Base-by-base conservation (phyloP, 2,888 invertebrate species). In the Zaprionus lineosus region DNA sequence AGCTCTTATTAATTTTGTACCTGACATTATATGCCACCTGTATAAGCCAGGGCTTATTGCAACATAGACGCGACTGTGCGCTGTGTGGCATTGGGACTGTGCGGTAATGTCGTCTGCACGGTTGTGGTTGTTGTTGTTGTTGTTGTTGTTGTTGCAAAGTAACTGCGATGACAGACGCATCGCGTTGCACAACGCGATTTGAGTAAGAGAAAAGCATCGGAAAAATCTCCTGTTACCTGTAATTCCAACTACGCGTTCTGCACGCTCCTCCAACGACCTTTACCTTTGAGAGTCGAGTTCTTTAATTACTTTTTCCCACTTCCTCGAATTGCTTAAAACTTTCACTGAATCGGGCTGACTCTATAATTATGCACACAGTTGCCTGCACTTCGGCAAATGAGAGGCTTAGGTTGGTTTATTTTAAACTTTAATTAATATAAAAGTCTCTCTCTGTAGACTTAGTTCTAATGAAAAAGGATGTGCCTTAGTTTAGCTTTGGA, bases 1-100 rank as follows among this genome's bases (percentile, higher is more conserved):
- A 48, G 36, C 37, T 40, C 55, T 62, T 57, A 58, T 58, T 74
- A 68, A 61, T 68, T 16, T 56, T 57, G 24, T 58, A 77, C 37
- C 28, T 50, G 48, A 79, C 60, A 67, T 48, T 31, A n/a, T n/a
- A n/a, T n/a, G 5, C 4, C 8, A 8, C 6, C 5, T 11, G 12
- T 31, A 18, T 47, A 28, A 8, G 7, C 7, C 19, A 39, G 9
- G 12, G 19, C 47, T 31, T 33, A 44, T 74, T 82, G 57, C 55
- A 39, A 26, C 74, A 55, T 37, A 29, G 56, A 33, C 44, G 16
- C 50, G 29, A 34, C 43, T 68, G n/a, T n/a, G 50, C 57, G 62
- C 43, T 24, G 34, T 14, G n/a, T 8, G 18, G 15, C 52, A 44
- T n/a, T n/a, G n/a, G n/a, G n/a, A n/a, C n/a, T n/a, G 26, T 46